Evolutionary conservation across 2,797 vertebrate species (phyloP).

Genomic region (Spheniscus humboldti): DNA sequence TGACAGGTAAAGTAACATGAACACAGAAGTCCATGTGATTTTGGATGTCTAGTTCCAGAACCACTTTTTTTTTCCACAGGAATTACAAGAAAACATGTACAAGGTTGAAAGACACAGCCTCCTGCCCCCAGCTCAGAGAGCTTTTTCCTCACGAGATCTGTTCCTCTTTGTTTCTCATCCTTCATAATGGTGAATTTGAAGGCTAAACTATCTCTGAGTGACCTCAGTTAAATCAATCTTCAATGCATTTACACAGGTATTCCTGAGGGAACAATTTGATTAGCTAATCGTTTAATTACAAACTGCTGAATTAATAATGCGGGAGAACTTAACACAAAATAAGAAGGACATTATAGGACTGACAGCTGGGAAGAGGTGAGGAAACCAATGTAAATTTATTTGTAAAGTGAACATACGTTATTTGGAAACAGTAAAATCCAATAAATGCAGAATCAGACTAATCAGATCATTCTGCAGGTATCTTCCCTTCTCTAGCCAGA

Average conservation of each 20-base stretch:
- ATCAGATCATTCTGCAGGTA: not conserved
- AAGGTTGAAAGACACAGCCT: not conserved
- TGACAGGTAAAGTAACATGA: not conserved
- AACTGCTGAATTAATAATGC: not conserved
- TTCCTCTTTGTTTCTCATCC: not conserved
- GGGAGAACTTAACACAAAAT: not conserved
- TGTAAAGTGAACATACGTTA: not conserved
- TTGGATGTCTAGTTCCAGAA: not conserved
- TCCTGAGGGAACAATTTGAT: not conserved
- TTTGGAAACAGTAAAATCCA: not conserved
- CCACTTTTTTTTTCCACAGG: not conserved
- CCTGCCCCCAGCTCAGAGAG: not conserved
- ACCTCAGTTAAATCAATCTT: not conserved
- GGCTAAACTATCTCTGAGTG: not conserved
- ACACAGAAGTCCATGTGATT: not conserved
- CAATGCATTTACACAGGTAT: not conserved
- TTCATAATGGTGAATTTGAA: not conserved
- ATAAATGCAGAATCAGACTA: not conserved
- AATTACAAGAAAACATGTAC: not conserved
- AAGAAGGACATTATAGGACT: not conserved
- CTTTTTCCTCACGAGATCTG: not conserved
- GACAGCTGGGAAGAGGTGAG: not conserved
- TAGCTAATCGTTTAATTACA: slow-evolving; percentile 26
- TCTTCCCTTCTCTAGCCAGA: not conserved
- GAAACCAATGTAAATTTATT: not conserved